Evolutionary conservation across 2,113 vertebrate species (phyloP), one percentile per base, ranked within the genome.

Genomic region (Dendrocopos noguchii): DNA sequence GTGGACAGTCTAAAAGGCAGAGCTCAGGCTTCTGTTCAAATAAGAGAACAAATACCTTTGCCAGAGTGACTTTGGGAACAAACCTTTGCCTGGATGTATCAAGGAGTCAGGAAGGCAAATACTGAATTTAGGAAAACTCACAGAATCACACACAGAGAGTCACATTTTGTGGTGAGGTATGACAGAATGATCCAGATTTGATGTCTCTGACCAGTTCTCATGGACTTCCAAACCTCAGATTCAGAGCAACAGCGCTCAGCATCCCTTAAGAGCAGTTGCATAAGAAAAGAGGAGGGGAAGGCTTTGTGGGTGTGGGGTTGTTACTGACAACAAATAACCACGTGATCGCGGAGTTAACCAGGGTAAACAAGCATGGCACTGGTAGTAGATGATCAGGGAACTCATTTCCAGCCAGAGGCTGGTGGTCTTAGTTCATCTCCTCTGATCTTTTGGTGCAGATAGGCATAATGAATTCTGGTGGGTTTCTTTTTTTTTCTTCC

Each of bases 301-400:
- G 55, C 34, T 63, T 72, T 87, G 57, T 68, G n/a, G 6, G 8
- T 71, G 36, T 27, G 34, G 22, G 25, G 46, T 46, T 67, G 44
- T 34, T 65, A 6, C 8, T 72, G 90, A 50, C 44, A 85, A 15
- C 14, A 60, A 29, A 12, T 17, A 36, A 24, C 22, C 2, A 1
- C 0, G 1, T 36, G 28, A 50, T 57, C 15, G 1, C 6, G 5
- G 21, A 56, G 36, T 34, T 78, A 57, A 75, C 53, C 1, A 0
- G 21, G 19, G 64, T 39, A 46, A 71, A 31, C 25, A 6, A 1
- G 1, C 3, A 2, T 3, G 1, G 6, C 2, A 5, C n/a, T 2
- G 0, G 22, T 56, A 42, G 46, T 25, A 80, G 34, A 11, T 61
- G 33, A 6, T 22, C 64, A 72, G 67, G 66, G 66, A 79, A 47